Base-by-base conservation (phyloP, 2,888 invertebrate genomes). In the Trachelus iudaicus region DNA sequence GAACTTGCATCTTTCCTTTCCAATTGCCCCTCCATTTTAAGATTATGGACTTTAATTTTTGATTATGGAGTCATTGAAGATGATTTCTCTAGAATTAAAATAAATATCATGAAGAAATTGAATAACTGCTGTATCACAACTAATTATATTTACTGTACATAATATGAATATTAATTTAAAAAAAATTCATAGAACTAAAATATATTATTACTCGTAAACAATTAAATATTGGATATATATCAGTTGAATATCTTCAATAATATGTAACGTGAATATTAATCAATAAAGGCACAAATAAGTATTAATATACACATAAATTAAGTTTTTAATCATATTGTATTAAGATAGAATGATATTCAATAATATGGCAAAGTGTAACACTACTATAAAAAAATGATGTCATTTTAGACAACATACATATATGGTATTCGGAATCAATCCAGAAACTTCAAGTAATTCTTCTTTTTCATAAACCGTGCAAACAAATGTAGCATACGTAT, bases 21-120 rank as follows among this genome's bases (percentile, higher is more conserved):
- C 30, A 83, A 73, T 11, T 82, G 83, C 73, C 79, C 82, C 75
- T 87, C 87, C 87, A 87, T 88, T 77, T 73, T 83, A 56, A 40
- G 40, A 69, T n/a, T 77, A 13, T 37, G 69, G 40, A 75, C 15
- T 31, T 31, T 1, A 1, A 31, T 31, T 31, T 31, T 31, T 31
- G 40, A 69, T n/a, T 77, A n/a, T 37, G 69, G 40, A 71, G 11
- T 74, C 74, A 75, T 69, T 74, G 37, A 74, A 71, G 71, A 71
- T 31, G 23, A 31, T 33, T 33, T 30, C 23, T 71, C 34, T 71
- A 34, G 13, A 71, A 33, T 33, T 71, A 31, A 71, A 34, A 71
- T 71, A 34, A 33, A 33, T 71, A 34, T 30, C 71, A 11, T 71
- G 6, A 33, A 9, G 13, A 30, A 71, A 33, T 31, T 33, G 11